phyloP scores from a whole-genome alignment of 2,113 vertebrate species.

The Callopanchax toddi region DNA sequence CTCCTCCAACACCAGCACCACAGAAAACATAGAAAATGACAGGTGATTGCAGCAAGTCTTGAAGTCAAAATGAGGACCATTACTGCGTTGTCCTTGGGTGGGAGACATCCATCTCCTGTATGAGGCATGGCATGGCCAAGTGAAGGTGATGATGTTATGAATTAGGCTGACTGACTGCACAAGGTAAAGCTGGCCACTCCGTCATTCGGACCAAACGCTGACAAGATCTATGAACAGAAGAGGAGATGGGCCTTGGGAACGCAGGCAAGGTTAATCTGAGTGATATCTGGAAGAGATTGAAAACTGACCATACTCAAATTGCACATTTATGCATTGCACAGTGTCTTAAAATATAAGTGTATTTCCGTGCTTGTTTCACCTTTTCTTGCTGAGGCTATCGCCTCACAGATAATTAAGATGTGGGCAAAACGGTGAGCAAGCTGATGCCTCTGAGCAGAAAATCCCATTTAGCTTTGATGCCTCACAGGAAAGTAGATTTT shows the following conservation, averaged over 20 bases:
- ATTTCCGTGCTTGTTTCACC: constrained; percentile 27
- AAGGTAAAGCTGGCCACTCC: constrained; percentile 70
- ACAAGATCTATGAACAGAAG: constrained; percentile 45
- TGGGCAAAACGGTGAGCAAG: constrained; percentile 25
- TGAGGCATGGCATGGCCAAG: constrained; percentile 69
- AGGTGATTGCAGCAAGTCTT: constrained; percentile 46
- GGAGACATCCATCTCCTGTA: constrained; percentile 66
- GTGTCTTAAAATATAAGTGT: background rate
- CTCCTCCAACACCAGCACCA: constrained; percentile 8
- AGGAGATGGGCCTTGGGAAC: constrained; percentile 56
- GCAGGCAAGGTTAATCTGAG: constrained; percentile 59
- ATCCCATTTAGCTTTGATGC: constrained; percentile 65
- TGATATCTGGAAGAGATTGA: constrained; percentile 43
- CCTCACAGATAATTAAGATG: constrained; percentile 45
- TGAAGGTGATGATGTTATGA: constrained; percentile 79
- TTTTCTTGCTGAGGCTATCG: constrained; percentile 36
- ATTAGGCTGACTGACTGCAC: constrained; percentile 70
- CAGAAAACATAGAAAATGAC: constrained; percentile 44
- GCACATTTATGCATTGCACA: constrained; percentile 6
- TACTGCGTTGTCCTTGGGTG: constrained; percentile 75
- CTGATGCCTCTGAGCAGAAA: constrained; percentile 51
- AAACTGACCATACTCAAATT: constrained; percentile 35
- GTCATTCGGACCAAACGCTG: constrained; percentile 55
- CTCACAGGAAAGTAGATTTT: constrained; percentile 67
- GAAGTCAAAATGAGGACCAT: constrained; percentile 63